Conservation (phyloP, 2,888 invertebrate species). For the Tetheella fluctuosa region DNA sequence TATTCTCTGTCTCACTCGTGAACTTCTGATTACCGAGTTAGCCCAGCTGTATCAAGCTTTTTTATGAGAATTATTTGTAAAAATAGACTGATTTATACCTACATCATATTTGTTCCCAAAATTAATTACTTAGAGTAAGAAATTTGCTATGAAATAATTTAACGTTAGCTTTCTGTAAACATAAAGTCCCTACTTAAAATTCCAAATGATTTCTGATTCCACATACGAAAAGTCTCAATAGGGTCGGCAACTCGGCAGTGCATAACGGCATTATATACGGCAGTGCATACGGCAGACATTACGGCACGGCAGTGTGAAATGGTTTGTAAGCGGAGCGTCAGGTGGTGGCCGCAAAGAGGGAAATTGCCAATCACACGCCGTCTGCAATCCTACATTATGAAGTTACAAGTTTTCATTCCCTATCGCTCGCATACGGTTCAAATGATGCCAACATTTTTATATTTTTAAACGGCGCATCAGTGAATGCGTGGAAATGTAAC, state of each 20-base stretch:
- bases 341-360: slow-evolving; percentile 35
- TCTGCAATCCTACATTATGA: slow-evolving; percentile 35
- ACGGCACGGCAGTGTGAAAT: slow-evolving; percentile 8
- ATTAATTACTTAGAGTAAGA: too few species aligned
- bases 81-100: too few species aligned
- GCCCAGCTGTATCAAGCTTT: too few species aligned
- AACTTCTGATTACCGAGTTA: too few species aligned
- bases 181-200: too few species aligned
- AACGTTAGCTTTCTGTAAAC: too few species aligned
- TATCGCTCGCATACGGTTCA: slow-evolving; percentile 15
- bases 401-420: slow-evolving; percentile 27
- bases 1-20: too few species aligned
- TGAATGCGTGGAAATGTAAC: background rate
- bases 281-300: background rate
- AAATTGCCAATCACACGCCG: slow-evolving; percentile 49
- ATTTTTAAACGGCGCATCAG: background rate
- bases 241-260: background rate
- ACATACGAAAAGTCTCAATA: background rate
- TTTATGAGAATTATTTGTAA: too few species aligned
- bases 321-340: slow-evolving; percentile 21
- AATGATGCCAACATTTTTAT: slow-evolving; percentile 2
- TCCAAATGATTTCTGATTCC: too few species aligned
- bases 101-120: too few species aligned
- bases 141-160: too few species aligned
- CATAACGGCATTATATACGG: too few species aligned